Conservation (phyloP, 2,113 vertebrate genomes). For the Thryonomys swinderianus region DNA sequence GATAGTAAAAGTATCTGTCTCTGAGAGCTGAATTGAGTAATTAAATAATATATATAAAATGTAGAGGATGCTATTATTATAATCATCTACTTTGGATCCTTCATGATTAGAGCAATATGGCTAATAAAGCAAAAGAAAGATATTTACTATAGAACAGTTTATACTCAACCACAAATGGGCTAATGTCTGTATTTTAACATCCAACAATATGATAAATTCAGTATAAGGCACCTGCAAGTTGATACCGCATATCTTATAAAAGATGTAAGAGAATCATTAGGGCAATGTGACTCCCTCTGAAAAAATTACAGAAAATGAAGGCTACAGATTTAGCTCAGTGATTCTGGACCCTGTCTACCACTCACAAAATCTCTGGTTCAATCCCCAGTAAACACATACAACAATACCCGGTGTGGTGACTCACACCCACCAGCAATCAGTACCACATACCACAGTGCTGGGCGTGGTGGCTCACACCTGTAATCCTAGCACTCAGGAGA, state of each 20-base stretch:
- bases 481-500: too few species aligned
- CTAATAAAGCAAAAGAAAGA: not conserved
- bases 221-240: not conserved
- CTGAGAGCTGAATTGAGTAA: not conserved
- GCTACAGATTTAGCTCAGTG: too few species aligned
- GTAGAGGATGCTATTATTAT: not conserved
- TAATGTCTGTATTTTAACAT: constrained; percentile 8
- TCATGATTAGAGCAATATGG: not conserved
- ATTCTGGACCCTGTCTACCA: too few species aligned
- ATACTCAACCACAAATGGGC: not conserved
- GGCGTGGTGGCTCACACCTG: too few species aligned
- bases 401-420: too few species aligned
- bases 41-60: not conserved
- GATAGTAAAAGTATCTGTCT: not conserved
- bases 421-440: too few species aligned
- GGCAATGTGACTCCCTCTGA: not conserved
- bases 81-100: not conserved
- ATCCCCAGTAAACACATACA: too few species aligned
- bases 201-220: not conserved
- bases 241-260: not conserved
- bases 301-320: not conserved
- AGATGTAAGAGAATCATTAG: not conserved
- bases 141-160: not conserved
- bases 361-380: too few species aligned
- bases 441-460: too few species aligned